These are phyloP conservation scores for Cyanistes caeruleus DNA, from an alignment of 2,113 vertebrate species.

Conservation along the genomic window DNA sequence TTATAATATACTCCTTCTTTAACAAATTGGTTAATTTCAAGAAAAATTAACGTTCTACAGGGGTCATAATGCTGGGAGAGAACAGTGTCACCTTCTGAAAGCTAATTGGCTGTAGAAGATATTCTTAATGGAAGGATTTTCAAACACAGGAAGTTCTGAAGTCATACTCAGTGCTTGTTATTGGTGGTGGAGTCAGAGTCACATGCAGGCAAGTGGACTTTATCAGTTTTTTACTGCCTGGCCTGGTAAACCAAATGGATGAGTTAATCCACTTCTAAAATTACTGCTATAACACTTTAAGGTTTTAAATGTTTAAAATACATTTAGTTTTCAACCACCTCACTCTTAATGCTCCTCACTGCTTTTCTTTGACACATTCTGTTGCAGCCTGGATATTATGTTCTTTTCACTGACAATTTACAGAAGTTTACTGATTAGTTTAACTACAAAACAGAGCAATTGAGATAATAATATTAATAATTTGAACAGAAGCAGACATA, in stretches of 20 bases:
- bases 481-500: not conserved
- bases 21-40: not conserved
- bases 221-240: not conserved
- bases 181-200: not conserved
- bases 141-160: not conserved
- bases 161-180: not conserved
- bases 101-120: not conserved
- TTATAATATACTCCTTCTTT: not conserved
- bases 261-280: not conserved
- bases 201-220: not conserved
- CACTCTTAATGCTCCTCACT: not conserved
- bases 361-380: not conserved
- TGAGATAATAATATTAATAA: not conserved
- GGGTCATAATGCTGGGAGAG: not conserved
- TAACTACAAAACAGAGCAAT: not conserved
- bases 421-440: not conserved
- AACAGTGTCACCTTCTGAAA: not conserved
- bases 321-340: not conserved
- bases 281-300: not conserved
- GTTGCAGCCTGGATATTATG: not conserved
- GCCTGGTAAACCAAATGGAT: not conserved
- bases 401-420: not conserved
- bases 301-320: not conserved
- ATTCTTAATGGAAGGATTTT: not conserved
- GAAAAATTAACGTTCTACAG: not conserved